These are phyloP conservation scores for Adineta ricciae DNA, from an alignment of 2,888 invertebrate species.

Conservation along the genomic window DNA sequence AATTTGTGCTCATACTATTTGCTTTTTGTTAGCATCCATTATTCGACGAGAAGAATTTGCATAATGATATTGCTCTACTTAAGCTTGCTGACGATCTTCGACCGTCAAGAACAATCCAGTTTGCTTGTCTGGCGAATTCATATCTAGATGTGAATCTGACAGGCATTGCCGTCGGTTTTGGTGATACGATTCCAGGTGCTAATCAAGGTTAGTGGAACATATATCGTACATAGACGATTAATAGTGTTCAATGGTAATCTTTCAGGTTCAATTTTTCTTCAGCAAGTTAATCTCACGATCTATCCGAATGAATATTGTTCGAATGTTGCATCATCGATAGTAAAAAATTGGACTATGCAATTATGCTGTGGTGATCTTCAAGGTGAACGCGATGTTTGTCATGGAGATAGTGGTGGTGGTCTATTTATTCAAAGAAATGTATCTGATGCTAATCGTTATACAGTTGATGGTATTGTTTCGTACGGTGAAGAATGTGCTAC, in stretches of 20 bases:
- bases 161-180: not conserved
- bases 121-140: slow-evolving; percentile 26
- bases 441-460: not conserved
- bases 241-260: not conserved
- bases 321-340: not conserved
- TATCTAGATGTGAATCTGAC: not conserved
- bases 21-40: not conserved
- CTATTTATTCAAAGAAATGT: not conserved
- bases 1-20: no score
- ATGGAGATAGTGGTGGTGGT: slow-evolving; percentile 9
- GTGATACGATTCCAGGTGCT: not conserved
- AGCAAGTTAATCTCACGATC: not conserved
- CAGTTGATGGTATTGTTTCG: not conserved
- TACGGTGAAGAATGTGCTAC: not conserved
- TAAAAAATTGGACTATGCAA: not conserved
- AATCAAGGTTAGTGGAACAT: not conserved
- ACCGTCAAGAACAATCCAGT: not conserved
- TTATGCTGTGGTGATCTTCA: not conserved
- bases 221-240: no score
- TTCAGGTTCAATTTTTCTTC: not conserved
- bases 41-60: slow-evolving; percentile 18
- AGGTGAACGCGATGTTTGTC: not conserved
- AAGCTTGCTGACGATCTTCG: slow-evolving; percentile 24
- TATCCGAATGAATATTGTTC: not conserved
- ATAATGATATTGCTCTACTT: slow-evolving; percentile 26